Conservation (phyloP, 2,888 invertebrate species). For the Hypercompe scribonia region DNA sequence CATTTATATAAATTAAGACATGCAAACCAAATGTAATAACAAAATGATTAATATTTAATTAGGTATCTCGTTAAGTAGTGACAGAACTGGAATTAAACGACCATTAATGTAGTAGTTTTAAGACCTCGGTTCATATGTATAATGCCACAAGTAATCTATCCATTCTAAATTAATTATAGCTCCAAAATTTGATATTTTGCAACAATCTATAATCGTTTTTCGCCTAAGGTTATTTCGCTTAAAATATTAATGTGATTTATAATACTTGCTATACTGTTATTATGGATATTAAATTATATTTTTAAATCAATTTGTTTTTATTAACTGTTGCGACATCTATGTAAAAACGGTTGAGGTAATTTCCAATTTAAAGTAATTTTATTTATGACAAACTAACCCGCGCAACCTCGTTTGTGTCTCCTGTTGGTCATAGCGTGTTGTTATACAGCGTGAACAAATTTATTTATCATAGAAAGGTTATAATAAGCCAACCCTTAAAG, state of each 20-base stretch:
- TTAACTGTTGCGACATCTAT: background rate
- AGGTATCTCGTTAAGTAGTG: constrained; percentile 13
- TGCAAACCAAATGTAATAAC: background rate
- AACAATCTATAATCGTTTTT: constrained; percentile 28
- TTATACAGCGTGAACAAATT: no score
- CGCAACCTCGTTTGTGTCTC: no score
- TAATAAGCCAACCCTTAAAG: no score
- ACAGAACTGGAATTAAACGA: constrained; percentile 20
- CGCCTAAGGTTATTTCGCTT: constrained; percentile 19
- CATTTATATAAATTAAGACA: background rate
- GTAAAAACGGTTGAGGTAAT: background rate
- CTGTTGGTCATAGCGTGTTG: no score
- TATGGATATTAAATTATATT: background rate
- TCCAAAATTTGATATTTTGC: constrained; percentile 6
- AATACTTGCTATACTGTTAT: constrained; percentile 7
- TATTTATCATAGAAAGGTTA: no score
- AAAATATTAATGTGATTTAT: constrained; percentile 10
- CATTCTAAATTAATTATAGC: constrained; percentile 12
- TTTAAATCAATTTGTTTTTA: background rate
- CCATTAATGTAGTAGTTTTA: constrained; percentile 10
- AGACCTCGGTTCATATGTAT: constrained; percentile 6
- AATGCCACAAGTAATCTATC: constrained; percentile 16
- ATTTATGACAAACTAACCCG: no score
- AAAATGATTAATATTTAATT: constrained; percentile 1
- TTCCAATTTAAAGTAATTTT: no score